These are phyloP conservation scores for Microcebus griseorufus DNA, from an alignment of 2,113 vertebrate species.

Conservation along the genomic window DNA sequence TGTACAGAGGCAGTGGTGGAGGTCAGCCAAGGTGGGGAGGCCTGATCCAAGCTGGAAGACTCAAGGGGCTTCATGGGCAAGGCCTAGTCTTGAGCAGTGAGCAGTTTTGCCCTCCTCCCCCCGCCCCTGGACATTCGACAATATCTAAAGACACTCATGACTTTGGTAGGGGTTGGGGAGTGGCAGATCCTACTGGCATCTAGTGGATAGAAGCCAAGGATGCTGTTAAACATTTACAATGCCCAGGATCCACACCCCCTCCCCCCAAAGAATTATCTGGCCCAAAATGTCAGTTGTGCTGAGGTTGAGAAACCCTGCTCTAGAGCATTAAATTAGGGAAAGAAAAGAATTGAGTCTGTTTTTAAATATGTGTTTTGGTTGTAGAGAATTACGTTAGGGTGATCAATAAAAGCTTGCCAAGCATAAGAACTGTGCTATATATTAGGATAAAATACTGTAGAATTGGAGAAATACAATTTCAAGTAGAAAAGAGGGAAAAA, in stretches of 20 bases:
- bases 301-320: not conserved
- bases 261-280: too few relatives aligned
- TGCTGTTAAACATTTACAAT: rapidly evolving
- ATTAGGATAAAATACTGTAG: not conserved
- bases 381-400: not conserved
- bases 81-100: not conserved
- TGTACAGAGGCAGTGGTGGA: not conserved
- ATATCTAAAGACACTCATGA: not conserved
- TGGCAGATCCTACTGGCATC: not conserved
- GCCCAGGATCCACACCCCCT: not conserved
- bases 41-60: not conserved
- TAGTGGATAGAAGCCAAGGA: not conserved
- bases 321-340: not conserved
- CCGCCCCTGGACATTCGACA: not conserved
- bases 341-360: not conserved
- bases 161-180: not conserved
- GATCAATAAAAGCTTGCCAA: not conserved
- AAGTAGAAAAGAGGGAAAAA: not conserved
- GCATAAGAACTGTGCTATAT: not conserved
- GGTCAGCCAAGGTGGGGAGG: too few relatives aligned
- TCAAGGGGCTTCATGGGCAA: not conserved
- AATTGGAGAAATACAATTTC: not conserved
- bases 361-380: not conserved
- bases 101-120: not conserved
- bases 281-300: not conserved